Base-by-base conservation (phyloP, 1,140 invertebrate genomes). In the Helicoverpa armigera region DNA sequence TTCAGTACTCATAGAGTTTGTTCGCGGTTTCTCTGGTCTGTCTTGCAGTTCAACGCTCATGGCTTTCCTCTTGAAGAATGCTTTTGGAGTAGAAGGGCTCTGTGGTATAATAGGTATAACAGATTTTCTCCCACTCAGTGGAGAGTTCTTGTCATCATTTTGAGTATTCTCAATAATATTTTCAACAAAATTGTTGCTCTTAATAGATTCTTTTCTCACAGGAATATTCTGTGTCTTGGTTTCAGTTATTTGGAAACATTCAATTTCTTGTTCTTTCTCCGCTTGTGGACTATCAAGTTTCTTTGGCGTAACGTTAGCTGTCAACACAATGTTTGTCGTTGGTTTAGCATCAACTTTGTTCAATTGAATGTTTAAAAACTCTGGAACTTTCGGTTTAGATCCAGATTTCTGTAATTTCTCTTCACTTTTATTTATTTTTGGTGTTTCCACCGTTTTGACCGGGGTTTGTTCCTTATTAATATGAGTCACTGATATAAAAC, bases 351-450 rank as follows among this genome's bases (percentile, higher is more conserved):
- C 96, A 54, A 97, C 96, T 85, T 95, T 96, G 81, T 97, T 97
- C 65, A 97, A 86, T 87, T 97, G 96, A 67, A 97, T 96, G 83
- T 97, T 96, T 83, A 97, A 92, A 87, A 97, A 97, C 91, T 97
- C 97, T 2, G 97, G 97, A n/a, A 97, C 95, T 43, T 90, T 88
- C 12, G 89, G 65, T 76, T 92, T 90, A 11, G 67, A 81, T 18
- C 85, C 89, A 18, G 88, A 69, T 84, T 93, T 94, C 53, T 91
- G 88, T 78, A 90, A 72, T 84, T 94, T 95, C 78, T 95, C 95
- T 65, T 94, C 93, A 79, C 86, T 91, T 84, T 95, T 95, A 54
- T 87, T 87, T 12, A 86, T 84, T 89, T 93, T 95, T 35, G 87
- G 65, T 73, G 73, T 70, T 65, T 93, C 92, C 35, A 74, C 35